phyloP scores from a whole-genome alignment of 2,888 invertebrate genomes.

The Tipula confusa region DNA sequence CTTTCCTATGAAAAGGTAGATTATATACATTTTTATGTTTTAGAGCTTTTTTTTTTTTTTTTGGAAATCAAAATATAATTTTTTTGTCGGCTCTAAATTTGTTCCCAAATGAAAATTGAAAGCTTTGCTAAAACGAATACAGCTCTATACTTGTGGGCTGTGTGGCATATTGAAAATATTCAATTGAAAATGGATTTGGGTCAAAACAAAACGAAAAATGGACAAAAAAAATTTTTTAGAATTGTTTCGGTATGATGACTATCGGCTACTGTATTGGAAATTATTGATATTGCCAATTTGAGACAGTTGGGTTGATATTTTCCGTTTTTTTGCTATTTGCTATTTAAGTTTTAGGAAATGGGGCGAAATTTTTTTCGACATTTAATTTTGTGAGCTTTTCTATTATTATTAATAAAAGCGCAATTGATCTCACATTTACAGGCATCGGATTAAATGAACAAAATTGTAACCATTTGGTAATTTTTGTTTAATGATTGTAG shows the following conservation, averaged over 20 bases:
- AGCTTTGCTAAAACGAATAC: not conserved
- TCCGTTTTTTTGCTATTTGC: not conserved
- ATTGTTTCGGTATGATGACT: not conserved
- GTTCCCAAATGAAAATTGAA: not conserved
- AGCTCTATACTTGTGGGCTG: not conserved
- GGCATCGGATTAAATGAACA: not conserved
- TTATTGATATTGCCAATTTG: not conserved
- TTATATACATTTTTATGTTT: not conserved
- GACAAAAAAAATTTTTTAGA: not conserved
- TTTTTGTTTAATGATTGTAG: not conserved
- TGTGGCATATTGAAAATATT: conserved; percentile 12
- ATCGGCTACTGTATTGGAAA: not conserved
- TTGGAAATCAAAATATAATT: not conserved
- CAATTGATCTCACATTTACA: not conserved
- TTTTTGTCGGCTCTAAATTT: not conserved
- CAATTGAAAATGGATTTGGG: not conserved
- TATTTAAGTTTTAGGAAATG: not conserved
- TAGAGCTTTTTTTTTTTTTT: not conserved
- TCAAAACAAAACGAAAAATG: not conserved
- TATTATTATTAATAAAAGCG: not conserved
- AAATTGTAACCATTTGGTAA: not conserved
- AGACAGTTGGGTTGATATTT: not conserved
- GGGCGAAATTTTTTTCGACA: not conserved
- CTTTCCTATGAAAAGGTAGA: not conserved
- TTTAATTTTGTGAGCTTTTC: not conserved